Base-by-base conservation (phyloP, 1,140 invertebrate species). In the Sycobia sp. region DNA sequence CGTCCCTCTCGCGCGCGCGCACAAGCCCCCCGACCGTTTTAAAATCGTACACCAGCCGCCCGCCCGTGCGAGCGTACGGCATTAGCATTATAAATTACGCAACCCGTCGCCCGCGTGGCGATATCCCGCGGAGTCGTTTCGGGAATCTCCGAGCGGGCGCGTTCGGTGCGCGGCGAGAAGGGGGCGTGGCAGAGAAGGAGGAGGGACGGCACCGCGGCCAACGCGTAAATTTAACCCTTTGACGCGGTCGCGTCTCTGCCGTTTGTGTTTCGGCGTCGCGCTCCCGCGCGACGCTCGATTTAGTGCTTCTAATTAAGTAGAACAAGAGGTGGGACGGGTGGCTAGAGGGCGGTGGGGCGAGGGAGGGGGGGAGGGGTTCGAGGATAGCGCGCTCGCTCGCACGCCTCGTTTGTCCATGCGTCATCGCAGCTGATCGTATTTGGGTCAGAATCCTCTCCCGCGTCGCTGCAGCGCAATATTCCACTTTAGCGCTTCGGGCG, bases 381-480 rank as follows among this genome's bases (percentile, higher is more conserved):
- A n/a, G n/a, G n/a, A n/a, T n/a, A n/a, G n/a, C n/a, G n/a, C n/a
- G n/a, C n/a, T n/a, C n/a, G n/a, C n/a, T n/a, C 20, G 20, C 16
- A 14, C n/a, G n/a, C n/a, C n/a, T n/a, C 46, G n/a, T 27, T 55
- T 62, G 60, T 47, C 16, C 53, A 23, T 49, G 25, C 34, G 44
- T 55, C 18, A 18, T 49, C 23, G 50, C 59, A 62, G 55, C 62
- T 59, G 56, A 65, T 68, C 67, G 69, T 66, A 77, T 77, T 70
- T 78, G 64, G 78, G 78, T 80, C 76, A 78, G 72, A 73, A 73
- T 72, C 66, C 71, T 76, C 78, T 78, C 76, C 78, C 76, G 71
- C 76, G 60, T 77, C 69, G 77, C 66, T 69, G 62, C 64, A 66
- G 50, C 71, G 72, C 68, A 70, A 68, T 32, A 32, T 62, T 54